phyloP scores from a whole-genome alignment of 2,797 vertebrate genomes.

The Chloroceryle inda region DNA sequence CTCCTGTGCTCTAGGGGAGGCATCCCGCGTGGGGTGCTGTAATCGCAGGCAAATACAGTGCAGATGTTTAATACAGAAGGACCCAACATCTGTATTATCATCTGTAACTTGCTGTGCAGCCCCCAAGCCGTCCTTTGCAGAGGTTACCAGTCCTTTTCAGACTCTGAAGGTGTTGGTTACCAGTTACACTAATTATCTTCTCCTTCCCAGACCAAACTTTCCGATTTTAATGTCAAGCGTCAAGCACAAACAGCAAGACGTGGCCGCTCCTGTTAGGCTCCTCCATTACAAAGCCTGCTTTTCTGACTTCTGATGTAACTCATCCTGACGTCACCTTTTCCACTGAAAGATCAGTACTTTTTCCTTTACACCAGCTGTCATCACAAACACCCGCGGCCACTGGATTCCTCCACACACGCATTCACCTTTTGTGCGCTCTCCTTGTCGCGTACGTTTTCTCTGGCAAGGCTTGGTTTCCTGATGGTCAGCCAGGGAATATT shows the following conservation, averaged over 20 bases:
- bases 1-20: neutral
- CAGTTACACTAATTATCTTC: neutral
- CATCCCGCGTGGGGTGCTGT: fast-evolving
- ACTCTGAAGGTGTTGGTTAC: fast-evolving
- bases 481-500: neutral
- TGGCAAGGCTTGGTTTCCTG: neutral
- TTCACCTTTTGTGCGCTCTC: neutral
- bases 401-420: neutral
- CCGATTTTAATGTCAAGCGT: fast-evolving
- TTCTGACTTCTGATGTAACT: neutral
- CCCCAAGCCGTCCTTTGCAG: fast-evolving
- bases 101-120: neutral
- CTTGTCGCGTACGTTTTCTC: fast-evolving
- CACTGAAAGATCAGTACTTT: neutral
- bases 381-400: neutral
- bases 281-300: neutral
- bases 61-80: neutral
- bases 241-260: neutral
- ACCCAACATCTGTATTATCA: fast-evolving
- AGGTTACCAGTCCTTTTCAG: fast-evolving
- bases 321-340: neutral
- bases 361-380: constrained; percentile 1
- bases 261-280: neutral
- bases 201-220: neutral
- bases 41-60: fast-evolving